A percentile compares a stretch with the other conserved stretches of the same genome.
phyloP scores from a whole-genome alignment of 2,797 vertebrate species.

The Thripadectes ignobilis region DNA sequence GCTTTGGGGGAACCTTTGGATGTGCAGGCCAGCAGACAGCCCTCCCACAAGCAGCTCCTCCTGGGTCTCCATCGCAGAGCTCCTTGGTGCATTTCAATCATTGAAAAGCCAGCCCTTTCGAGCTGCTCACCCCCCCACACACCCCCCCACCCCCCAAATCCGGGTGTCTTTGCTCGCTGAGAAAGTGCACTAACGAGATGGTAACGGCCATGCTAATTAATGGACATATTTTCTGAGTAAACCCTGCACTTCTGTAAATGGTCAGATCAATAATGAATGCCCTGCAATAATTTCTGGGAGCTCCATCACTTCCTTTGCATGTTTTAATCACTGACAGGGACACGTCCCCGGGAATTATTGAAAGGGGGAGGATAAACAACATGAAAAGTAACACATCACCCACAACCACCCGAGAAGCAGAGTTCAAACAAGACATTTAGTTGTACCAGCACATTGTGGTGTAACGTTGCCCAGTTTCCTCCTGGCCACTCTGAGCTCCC shows the following conservation, averaged over 20 bases:
- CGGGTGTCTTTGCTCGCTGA: not conserved
- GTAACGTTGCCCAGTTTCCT: not conserved
- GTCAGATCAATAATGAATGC: constrained; percentile 66
- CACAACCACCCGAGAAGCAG: not conserved
- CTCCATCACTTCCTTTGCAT: constrained; percentile 34
- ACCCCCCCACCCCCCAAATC: not conserved
- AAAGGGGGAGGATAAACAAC: constrained; percentile 58
- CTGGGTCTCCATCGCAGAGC: not conserved
- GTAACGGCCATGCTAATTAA: constrained; percentile 35
- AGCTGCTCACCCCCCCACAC: no score
- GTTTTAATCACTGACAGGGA: constrained; percentile 53
- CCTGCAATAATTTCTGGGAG: constrained; percentile 38
- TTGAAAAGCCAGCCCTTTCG: not conserved
- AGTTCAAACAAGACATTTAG: constrained; percentile 43
- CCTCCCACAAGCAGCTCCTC: not conserved
- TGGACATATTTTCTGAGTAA: constrained; percentile 46
- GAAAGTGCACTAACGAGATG: constrained; percentile 5
- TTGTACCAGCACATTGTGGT: not conserved
- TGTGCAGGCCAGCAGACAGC: not conserved
- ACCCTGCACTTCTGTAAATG: constrained; percentile 42
- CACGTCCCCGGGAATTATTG: constrained; percentile 49
- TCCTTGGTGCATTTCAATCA: not conserved
- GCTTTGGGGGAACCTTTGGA: not conserved
- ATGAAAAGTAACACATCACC: constrained; percentile 51
- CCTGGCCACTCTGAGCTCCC: not conserved